Evolutionary conservation across 2,888 invertebrate species (phyloP), one percentile per base, ranked within the genome.

Genomic region (Lycaena phlaeas): DNA sequence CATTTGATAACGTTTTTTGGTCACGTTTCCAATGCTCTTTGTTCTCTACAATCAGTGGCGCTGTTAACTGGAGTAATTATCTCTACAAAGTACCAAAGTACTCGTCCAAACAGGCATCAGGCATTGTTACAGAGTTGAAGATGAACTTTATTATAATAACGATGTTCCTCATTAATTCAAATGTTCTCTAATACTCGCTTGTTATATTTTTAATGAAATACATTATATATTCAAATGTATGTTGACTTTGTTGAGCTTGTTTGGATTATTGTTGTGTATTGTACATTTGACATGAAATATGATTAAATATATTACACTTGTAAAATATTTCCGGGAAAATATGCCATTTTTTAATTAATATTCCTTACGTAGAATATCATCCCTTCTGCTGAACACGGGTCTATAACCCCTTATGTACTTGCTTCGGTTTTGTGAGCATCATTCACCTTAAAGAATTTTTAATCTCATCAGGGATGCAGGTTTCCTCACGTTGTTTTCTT

Each of bases 61-160:
- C 38, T 46, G 45, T 46, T 49, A 48, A 48, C 48, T 41, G 40
- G 41, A 45, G 47, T 47, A 51, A 53, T 51, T 46, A 53, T 46
- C 45, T 44, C 46, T 38, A 47, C 43, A 38, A 44, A 41, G 41
- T 28, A 42, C 48, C 41, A 43, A 46, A 30, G 42, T 41, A 41
- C 38, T 47, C 38, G 43, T 50, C 44, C 46, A 46, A 50, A 49
- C 46, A 48, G 44, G 45, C 42, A 46, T 46, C 46, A 48, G 44
- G 45, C 42, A 46, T 46, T 47, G 49, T 48, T 45, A 53, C 44
- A 34, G 43, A 41, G 41, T 45, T 46, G 36, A 39, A 44, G 42
- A 37, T 44, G 43, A 46, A 47, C 45, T 47, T 48, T 44, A 49
- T 49, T 46, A 4, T 34, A 22, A 42, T 49, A 52, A 50, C 45